Conservation (phyloP, 2,888 invertebrate genomes). For the Harpalus rubripes region DNA sequence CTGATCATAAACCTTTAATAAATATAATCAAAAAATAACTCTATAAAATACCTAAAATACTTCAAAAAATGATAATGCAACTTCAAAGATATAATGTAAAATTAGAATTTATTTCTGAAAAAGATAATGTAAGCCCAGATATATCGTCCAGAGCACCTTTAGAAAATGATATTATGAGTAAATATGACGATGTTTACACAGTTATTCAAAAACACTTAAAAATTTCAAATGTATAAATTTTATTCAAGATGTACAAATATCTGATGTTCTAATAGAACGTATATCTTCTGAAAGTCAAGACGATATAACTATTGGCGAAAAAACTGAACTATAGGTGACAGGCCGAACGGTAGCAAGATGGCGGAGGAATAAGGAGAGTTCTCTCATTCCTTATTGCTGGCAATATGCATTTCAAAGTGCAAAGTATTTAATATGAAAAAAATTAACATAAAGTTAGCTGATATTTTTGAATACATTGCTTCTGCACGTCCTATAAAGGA, state of each 20-base stretch:
- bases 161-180: background rate
- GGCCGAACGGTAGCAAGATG: too few species aligned
- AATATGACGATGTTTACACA: background rate
- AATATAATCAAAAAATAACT: conserved; percentile 59
- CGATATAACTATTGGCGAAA: too few species aligned
- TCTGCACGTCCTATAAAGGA: too few species aligned
- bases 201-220: background rate
- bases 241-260: background rate
- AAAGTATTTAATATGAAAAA: too few species aligned
- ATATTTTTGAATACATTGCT: too few species aligned
- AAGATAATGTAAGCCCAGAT: too few species aligned
- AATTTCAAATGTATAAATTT: background rate
- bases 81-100: conserved; percentile 62
- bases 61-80: conserved; percentile 64
- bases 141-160: conserved; percentile 37
- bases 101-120: conserved; percentile 38
- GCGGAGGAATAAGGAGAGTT: too few species aligned
- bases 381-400: too few species aligned
- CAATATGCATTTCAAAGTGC: too few species aligned
- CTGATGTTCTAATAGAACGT: background rate
- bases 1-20: conserved; percentile 69
- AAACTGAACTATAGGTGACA: too few species aligned
- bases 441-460: too few species aligned
- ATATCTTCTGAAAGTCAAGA: too few species aligned
- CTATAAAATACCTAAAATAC: background rate